These are phyloP conservation scores for Neosilurus hyrtlii DNA, from an alignment of 2,797 vertebrate species.

Conservation along the genomic window DNA sequence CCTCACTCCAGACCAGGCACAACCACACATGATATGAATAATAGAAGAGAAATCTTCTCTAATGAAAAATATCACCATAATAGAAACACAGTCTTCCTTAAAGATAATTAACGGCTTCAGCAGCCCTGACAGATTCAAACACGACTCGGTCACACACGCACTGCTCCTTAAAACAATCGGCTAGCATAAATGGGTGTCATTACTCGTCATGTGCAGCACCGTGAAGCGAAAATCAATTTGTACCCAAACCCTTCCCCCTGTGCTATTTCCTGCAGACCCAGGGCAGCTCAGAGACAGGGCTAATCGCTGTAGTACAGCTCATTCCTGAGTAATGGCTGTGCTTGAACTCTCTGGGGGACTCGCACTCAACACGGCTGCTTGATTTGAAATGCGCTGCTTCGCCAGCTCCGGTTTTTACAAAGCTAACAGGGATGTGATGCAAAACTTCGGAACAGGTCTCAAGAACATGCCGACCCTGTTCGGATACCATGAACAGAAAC, in stretches of 20 bases:
- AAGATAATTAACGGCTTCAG: neutral
- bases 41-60: neutral
- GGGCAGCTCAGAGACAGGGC: constrained; percentile 13
- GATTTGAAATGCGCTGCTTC: constrained; percentile 11
- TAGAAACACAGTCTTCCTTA: neutral
- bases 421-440: neutral
- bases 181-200: constrained; percentile 57
- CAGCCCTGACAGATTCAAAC: neutral
- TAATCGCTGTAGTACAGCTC: constrained; percentile 20
- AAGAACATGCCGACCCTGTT: neutral
- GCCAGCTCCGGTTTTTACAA: constrained; percentile 1
- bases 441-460: neutral
- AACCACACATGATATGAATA: neutral
- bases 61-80: neutral
- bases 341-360: neutral
- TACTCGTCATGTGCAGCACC: constrained; percentile 52
- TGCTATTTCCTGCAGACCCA: constrained; percentile 6
- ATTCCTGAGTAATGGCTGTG: neutral
- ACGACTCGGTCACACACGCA: neutral
- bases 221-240: constrained; percentile 48
- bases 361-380: constrained; percentile 19
- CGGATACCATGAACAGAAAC: neutral
- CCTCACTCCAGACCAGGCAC: neutral
- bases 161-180: constrained; percentile 32
- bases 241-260: constrained; percentile 4